These are phyloP conservation scores for Romanomermis culicivorax DNA, from an alignment of 2,888 invertebrate species.

Conservation along the genomic window DNA sequence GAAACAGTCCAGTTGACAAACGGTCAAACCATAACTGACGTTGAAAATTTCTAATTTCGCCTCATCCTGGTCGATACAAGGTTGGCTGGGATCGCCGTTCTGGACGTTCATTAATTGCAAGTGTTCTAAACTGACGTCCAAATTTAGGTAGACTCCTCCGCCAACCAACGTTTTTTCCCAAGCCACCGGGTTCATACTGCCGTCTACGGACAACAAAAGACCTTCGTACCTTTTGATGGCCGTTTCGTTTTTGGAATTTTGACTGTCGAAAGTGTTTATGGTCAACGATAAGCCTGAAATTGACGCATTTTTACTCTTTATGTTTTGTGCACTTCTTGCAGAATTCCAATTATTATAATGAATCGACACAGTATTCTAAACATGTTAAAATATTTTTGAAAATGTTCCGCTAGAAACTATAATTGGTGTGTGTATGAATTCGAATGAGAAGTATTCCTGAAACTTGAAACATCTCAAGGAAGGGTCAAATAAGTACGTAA, in stretches of 20 bases:
- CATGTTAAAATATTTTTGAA: too few relatives aligned
- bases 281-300: background rate
- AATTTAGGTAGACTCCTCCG: background rate
- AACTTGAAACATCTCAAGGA: too few relatives aligned
- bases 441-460: too few relatives aligned
- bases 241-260: background rate
- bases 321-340: too few relatives aligned
- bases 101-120: background rate
- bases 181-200: background rate
- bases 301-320: too few relatives aligned
- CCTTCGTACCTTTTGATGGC: background rate
- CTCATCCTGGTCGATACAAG: background rate
- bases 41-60: background rate
- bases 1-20: background rate
- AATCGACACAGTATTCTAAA: too few relatives aligned
- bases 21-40: background rate
- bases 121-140: background rate
- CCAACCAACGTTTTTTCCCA: background rate
- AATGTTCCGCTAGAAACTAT: too few relatives aligned
- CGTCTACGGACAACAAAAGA: background rate
- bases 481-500: too few relatives aligned
- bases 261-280: background rate
- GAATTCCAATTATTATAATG: too few relatives aligned
- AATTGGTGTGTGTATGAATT: too few relatives aligned
- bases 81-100: background rate